Conservation (phyloP, 2,113 vertebrate genomes). For the Philantomba maxwellii region DNA sequence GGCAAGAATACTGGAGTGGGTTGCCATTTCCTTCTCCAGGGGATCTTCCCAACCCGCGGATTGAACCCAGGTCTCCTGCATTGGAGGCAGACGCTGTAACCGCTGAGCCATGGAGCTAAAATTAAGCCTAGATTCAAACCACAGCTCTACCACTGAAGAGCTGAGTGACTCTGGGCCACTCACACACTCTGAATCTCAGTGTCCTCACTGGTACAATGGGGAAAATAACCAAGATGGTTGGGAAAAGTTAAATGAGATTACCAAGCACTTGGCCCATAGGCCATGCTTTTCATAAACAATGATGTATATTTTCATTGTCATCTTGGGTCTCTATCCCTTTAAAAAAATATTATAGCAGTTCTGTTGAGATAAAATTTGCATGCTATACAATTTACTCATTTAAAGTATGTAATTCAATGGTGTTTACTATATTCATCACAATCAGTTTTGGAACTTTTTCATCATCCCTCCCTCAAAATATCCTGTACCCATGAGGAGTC, state of each 20-base stretch:
- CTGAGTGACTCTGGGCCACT: neutral
- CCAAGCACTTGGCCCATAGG: neutral
- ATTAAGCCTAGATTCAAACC: neutral
- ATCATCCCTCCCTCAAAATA: neutral
- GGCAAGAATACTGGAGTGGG: no score
- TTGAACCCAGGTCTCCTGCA: no score
- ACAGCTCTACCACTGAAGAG: neutral
- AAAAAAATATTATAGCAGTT: neutral
- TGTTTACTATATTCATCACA: neutral
- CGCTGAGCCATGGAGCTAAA: neutral
- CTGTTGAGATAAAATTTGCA: neutral
- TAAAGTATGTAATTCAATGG: neutral
- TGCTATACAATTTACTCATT: neutral
- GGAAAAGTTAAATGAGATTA: neutral
- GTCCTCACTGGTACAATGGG: neutral
- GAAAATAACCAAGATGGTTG: neutral
- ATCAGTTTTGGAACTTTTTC: neutral
- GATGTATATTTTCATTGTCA: neutral
- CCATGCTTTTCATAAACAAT: neutral
- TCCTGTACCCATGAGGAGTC: neutral
- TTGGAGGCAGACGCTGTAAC: no score
- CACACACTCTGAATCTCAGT: neutral
- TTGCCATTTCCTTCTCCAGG: no score
- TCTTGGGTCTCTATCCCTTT: neutral
- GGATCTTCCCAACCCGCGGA: no score